phyloP scores from a whole-genome alignment of 1,140 invertebrate species.

The Lepidurus arcticus region DNA sequence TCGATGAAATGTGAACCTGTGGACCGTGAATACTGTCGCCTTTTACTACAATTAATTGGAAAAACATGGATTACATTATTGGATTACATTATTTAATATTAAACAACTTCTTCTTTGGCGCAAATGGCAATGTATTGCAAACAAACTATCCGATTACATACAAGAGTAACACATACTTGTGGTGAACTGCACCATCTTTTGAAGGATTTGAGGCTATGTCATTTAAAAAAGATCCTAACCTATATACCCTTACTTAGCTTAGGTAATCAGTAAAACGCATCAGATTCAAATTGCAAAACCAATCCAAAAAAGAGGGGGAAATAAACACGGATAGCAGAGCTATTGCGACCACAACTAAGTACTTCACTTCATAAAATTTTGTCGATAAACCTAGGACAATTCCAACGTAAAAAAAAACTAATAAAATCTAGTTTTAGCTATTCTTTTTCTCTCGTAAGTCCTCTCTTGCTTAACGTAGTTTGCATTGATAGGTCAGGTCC shows the following conservation, averaged over 20 bases:
- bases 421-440: neutral
- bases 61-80: too few species aligned
- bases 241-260: neutral
- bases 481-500: slow-evolving; percentile 13
- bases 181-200: neutral
- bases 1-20: too few species aligned
- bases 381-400: neutral
- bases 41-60: too few species aligned
- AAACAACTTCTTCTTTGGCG: too few species aligned
- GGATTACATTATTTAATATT: too few species aligned
- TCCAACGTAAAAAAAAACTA: neutral
- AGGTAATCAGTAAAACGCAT: neutral
- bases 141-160: neutral
- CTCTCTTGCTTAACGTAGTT: neutral
- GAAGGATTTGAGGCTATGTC: neutral
- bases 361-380: neutral
- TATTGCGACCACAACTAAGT: neutral
- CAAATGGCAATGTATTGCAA: neutral
- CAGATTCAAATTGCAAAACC: neutral
- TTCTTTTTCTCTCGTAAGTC: neutral
- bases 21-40: too few species aligned
- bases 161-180: neutral
- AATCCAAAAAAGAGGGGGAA: neutral
- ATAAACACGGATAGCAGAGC: neutral
- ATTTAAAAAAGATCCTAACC: neutral